Conservation (phyloP, 2,113 vertebrate species). For the Tragulus kanchil region DNA sequence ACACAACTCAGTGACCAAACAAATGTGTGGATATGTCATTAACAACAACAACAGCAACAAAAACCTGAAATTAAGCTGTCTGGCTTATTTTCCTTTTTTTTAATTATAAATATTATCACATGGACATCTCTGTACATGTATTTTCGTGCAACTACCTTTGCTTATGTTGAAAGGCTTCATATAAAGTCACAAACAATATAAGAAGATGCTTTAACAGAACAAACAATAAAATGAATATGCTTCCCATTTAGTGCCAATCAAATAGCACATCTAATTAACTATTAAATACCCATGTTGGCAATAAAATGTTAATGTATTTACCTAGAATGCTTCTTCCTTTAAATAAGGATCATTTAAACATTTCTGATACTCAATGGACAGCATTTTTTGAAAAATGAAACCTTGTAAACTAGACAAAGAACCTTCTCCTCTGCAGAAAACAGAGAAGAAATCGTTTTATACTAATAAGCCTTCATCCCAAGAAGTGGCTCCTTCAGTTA, state of each 20-base stretch:
- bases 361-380: neutral
- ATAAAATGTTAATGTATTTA: neutral
- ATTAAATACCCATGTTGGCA: neutral
- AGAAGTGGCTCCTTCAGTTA: conserved; percentile 81
- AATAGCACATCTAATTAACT: conserved; percentile 33
- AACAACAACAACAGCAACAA: neutral
- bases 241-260: neutral
- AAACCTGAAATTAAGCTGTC: neutral
- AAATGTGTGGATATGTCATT: neutral
- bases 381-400: neutral
- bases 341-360: conserved; percentile 26
- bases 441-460: neutral
- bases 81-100: conserved; percentile 33
- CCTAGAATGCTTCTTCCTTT: conserved; percentile 33
- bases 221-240: conserved; percentile 17
- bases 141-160: neutral
- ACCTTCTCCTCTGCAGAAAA: neutral
- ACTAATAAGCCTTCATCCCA: neutral
- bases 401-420: neutral
- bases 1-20: neutral
- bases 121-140: neutral
- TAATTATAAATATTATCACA: neutral
- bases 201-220: conserved; percentile 21
- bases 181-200: neutral
- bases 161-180: neutral